Evolutionary conservation across 37 sponge, comb jelly and placozoan genomes (phyloP).

Genomic region (Halisarca cf. caerulea): DNA sequence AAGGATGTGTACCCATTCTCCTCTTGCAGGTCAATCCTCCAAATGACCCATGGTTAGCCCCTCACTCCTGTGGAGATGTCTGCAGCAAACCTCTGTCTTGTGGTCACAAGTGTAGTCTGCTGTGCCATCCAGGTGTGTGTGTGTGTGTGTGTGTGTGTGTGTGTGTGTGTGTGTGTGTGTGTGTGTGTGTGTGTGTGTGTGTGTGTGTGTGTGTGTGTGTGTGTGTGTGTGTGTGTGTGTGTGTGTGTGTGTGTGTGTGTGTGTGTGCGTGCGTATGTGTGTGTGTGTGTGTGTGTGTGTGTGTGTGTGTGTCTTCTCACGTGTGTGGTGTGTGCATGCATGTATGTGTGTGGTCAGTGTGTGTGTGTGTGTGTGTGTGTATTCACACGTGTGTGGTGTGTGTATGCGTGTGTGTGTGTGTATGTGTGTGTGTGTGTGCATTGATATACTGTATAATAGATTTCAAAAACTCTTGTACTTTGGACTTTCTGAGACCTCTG

Average conservation of each 20-base stretch:
- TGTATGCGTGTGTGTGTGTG: too few species aligned
- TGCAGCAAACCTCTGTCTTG: constrained; percentile 81
- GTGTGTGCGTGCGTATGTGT: too few species aligned
- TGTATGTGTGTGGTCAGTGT: too few species aligned
- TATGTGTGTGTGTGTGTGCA: too few species aligned
- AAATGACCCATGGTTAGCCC: constrained; percentile 84
- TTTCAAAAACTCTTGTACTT: too few species aligned
- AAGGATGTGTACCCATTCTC: neutral
- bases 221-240: neutral
- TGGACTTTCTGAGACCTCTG: neutral
- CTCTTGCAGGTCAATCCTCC: constrained; percentile 75
- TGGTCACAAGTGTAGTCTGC: constrained; percentile 83
- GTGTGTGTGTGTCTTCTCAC: neutral
- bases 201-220: constrained; percentile 1
- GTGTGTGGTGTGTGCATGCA: too few species aligned
- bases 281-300: neutral
- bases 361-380: too few species aligned
- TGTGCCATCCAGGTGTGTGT: constrained; percentile 90
- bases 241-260: too few species aligned
- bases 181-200: neutral
- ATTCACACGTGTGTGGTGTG: too few species aligned
- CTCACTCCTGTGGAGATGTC: constrained; percentile 95
- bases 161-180: too few species aligned
- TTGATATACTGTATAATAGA: too few species aligned
- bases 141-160: neutral